These are phyloP conservation scores for Polyommatus iphigenia DNA, from an alignment of 2,888 invertebrate species.

Conservation along the genomic window DNA sequence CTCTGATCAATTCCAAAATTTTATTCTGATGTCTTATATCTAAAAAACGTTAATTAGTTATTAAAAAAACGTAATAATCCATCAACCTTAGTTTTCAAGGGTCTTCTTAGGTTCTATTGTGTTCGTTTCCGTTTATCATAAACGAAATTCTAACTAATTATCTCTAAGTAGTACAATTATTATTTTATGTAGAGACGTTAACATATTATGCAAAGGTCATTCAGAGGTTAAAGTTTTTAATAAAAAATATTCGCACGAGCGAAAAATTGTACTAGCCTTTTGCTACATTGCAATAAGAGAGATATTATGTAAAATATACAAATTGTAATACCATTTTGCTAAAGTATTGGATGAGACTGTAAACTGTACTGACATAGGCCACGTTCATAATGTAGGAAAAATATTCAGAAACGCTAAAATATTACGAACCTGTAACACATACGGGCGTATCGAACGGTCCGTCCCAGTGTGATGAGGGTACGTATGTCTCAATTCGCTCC, in stretches of 20 bases:
- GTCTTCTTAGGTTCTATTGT: background rate
- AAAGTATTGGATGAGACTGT: background rate
- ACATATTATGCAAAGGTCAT: background rate
- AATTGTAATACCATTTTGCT: background rate
- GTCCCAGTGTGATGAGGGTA: conserved; percentile 59
- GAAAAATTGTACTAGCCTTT: background rate
- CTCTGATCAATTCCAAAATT: conserved; percentile 52
- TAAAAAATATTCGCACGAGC: background rate
- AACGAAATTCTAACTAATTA: background rate
- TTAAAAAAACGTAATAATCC: background rate
- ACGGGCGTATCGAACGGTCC: conserved; percentile 56
- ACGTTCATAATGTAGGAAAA: conserved; percentile 27
- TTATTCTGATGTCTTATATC: conserved; percentile 67
- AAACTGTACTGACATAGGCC: background rate
- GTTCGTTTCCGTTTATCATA: no score
- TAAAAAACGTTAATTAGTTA: conserved; percentile 41
- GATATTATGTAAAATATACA: background rate
- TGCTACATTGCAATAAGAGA: background rate
- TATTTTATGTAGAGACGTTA: background rate
- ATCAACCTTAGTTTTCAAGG: background rate
- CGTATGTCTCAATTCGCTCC: conserved; percentile 50
- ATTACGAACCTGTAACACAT: conserved; percentile 54
- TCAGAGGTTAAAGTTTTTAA: background rate
- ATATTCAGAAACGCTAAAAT: conserved; percentile 29
- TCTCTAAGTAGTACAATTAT: background rate